phyloP scores from a whole-genome alignment of 2,888 invertebrate species.

The Listrodromus nycthemerus region DNA sequence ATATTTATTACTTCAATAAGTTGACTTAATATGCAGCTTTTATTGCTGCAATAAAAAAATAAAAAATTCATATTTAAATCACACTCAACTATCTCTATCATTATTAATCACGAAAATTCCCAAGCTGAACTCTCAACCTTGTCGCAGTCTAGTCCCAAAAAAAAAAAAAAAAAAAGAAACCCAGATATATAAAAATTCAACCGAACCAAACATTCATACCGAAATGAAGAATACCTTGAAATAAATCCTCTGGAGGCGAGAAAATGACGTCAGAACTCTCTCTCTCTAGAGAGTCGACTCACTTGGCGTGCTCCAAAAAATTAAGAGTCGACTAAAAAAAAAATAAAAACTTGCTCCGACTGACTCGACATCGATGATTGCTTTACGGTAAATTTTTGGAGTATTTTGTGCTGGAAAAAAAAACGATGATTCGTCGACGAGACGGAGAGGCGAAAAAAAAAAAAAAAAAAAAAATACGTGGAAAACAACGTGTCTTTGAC shows the following conservation, averaged over 20 bases:
- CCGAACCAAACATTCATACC: not conserved
- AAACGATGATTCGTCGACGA: constrained; percentile 10
- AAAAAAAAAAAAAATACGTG: not conserved
- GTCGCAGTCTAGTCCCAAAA: too few relatives aligned
- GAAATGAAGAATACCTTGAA: not conserved
- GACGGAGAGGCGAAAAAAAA: not conserved
- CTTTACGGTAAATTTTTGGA: not conserved
- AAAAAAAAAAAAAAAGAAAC: not conserved
- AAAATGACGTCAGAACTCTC: not conserved
- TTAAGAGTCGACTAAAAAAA: not conserved
- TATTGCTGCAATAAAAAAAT: too few relatives aligned
- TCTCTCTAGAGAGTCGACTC: constrained; percentile 5
- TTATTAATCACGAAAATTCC: too few relatives aligned
- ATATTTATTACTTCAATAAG: not conserved
- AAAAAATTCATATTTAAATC: too few relatives aligned
- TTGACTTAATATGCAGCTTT: too few relatives aligned
- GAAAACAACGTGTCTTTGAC: not conserved
- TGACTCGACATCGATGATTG: constrained; percentile 35
- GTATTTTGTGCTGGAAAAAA: constrained; percentile 18
- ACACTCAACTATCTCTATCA: too few relatives aligned
- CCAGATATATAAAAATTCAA: too few relatives aligned
- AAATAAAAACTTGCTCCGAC: not conserved
- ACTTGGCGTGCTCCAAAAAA: constrained; percentile 15
- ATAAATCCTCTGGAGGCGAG: not conserved
- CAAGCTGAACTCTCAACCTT: too few relatives aligned